Base-by-base conservation (phyloP, 2,888 invertebrate species). In the Glomeris marginata region DNA sequence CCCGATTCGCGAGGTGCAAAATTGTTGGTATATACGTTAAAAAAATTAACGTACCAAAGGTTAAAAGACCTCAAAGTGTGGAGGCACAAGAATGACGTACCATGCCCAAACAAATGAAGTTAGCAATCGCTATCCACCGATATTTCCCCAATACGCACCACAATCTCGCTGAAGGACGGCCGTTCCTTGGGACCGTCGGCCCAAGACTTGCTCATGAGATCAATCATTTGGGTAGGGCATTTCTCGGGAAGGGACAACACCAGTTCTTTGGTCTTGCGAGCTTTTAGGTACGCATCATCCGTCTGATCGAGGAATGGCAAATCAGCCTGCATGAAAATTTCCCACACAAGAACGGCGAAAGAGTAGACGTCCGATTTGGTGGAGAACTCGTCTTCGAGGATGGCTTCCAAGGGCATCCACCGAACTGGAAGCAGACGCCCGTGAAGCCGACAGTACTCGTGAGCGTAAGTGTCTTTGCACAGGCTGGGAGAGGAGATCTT, bases 291-390 rank as follows among this genome's bases (percentile, higher is more conserved):
- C 0, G 81, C 78, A 52, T 80, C 83, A 63, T 88, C 85, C 58
- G 79, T 79, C 57, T 81, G 66, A 58, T 81, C 80, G 13, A 77
- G 75, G 62, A 84, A 80, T 0, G 86, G 86, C 58, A 84, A 63
- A 58, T 81, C 81, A 13, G 81, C 84, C 62, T 82, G 78, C 57
- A 78, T 76, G 65, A 84, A 81, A 55, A 92, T 78, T 70, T 94
- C 94, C 88, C 88, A 91, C 20, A 86, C 75, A 13, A 90, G 76
- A 18, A 84, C 85, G 1, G 84, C 90, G 63, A 82, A 92, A 58
- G 91, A 81, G 70, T 88, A 94, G 0, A 90, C 84, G 67, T 94
- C 94, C 61, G 88, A 88, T 65, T 91, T 91, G 41, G 84, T 84
- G 13, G 91, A 88, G 66, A 80, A 90, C 55, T 91, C 90, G 51